Conservation (phyloP, 2,797 vertebrate species). For the Crax fasciolata region DNA sequence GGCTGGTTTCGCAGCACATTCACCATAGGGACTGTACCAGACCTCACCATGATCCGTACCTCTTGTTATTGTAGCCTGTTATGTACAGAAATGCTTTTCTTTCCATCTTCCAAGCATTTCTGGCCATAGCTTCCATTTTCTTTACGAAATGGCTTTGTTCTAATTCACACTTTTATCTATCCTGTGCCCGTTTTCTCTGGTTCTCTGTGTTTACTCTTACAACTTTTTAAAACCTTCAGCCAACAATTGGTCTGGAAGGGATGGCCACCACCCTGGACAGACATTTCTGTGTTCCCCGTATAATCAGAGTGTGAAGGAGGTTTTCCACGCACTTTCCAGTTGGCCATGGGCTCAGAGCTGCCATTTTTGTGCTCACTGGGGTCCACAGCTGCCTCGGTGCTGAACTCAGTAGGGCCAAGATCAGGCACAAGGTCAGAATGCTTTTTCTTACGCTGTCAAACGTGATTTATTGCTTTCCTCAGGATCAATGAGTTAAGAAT, state of each 20-base stretch:
- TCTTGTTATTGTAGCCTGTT: neutral
- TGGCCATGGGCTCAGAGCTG: conserved; percentile 15
- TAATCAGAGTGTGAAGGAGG: neutral
- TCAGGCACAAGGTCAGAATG: conserved; percentile 5
- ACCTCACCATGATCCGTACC: neutral
- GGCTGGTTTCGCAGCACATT: neutral
- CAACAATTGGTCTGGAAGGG: neutral
- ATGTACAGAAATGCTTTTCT: neutral
- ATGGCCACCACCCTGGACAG: neutral
- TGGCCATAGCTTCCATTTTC: neutral
- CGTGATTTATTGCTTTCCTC: conserved; percentile 56
- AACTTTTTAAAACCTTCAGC: neutral
- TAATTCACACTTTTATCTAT: neutral
- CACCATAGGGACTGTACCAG: rapidly evolving
- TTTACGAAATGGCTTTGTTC: neutral
- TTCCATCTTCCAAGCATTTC: neutral
- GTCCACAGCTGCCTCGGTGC: conserved; percentile 39
- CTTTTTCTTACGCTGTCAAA: conserved; percentile 43
- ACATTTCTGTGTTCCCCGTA: neutral
- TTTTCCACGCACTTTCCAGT: neutral
- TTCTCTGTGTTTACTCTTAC: neutral
- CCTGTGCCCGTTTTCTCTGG: neutral
- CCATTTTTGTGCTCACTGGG: conserved; percentile 7
- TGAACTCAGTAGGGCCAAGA: conserved; percentile 15
- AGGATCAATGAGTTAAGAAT: conserved; percentile 52